Evolutionary conservation across 2,888 invertebrate genomes (phyloP).

Genomic region (Eledone cirrhosa): DNA sequence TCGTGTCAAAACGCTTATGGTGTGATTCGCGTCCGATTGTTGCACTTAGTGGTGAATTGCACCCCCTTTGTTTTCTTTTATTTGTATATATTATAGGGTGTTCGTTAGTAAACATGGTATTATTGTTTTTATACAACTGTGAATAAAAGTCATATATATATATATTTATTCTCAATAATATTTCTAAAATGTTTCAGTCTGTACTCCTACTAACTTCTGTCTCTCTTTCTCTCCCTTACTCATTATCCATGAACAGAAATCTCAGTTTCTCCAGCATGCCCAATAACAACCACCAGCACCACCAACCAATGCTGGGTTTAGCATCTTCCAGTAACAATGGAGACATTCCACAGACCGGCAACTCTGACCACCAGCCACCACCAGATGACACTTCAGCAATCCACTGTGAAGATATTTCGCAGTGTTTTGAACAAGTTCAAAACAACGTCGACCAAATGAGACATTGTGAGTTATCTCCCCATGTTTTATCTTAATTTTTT

Average conservation of each 20-base stretch:
- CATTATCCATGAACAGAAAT: background rate
- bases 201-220: background rate
- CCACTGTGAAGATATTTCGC: background rate
- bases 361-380: background rate
- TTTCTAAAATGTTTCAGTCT: background rate
- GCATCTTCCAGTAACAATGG: background rate
- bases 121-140: too few species aligned
- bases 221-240: background rate
- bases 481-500: background rate
- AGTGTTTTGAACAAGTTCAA: background rate
- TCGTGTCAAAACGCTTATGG: too few species aligned
- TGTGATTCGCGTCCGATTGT: too few species aligned
- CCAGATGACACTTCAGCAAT: background rate
- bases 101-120: too few species aligned
- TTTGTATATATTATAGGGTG: too few species aligned
- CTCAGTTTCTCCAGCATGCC: background rate
- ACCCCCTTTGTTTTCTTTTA: too few species aligned
- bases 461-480: background rate
- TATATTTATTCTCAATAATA: constrained; percentile 27
- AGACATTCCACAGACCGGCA: background rate
- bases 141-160: constrained; percentile 15
- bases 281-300: too few species aligned
- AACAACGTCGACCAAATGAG: background rate
- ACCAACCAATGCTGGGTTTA: too few species aligned
- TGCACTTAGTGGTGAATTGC: too few species aligned